Evolutionary conservation across 2,888 invertebrate species (phyloP).

Genomic region (Serripes groenlandicus): DNA sequence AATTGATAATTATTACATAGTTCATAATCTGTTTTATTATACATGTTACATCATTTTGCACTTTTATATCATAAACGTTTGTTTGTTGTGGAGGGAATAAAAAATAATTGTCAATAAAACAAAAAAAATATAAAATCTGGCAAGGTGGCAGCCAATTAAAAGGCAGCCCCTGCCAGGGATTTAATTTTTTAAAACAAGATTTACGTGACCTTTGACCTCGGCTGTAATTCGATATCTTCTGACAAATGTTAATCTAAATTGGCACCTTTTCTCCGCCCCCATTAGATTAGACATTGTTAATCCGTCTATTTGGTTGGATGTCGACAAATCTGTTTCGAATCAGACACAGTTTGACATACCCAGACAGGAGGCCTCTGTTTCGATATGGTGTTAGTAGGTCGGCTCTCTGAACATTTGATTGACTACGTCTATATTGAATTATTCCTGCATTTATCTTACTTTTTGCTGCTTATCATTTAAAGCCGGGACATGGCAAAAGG

Average conservation of each 20-base stretch:
- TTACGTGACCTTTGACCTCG: constrained; percentile 78
- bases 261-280: constrained; percentile 7
- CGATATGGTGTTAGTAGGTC: constrained; percentile 12
- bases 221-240: constrained; percentile 52
- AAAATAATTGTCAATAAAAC: constrained; percentile 7
- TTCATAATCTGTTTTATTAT: neutral
- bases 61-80: neutral
- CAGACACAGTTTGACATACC: constrained; percentile 2
- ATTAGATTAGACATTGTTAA: constrained; percentile 11
- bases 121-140: constrained; percentile 7
- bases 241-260: constrained; percentile 11
- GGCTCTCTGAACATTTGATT: neutral
- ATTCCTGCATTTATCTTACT: constrained; percentile 18
- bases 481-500: neutral
- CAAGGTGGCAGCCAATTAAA: constrained; percentile 20
- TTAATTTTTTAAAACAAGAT: constrained; percentile 77
- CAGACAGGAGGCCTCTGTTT: constrained; percentile 15
- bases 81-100: neutral
- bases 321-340: constrained; percentile 10
- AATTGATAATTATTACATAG: neutral
- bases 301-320: constrained; percentile 15
- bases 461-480: constrained; percentile 6
- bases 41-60: constrained; percentile 13
- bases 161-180: constrained; percentile 14
- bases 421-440: constrained; percentile 4